Evolutionary conservation across 2,797 vertebrate species (phyloP).

Genomic region (Pelochelys cantorii): DNA sequence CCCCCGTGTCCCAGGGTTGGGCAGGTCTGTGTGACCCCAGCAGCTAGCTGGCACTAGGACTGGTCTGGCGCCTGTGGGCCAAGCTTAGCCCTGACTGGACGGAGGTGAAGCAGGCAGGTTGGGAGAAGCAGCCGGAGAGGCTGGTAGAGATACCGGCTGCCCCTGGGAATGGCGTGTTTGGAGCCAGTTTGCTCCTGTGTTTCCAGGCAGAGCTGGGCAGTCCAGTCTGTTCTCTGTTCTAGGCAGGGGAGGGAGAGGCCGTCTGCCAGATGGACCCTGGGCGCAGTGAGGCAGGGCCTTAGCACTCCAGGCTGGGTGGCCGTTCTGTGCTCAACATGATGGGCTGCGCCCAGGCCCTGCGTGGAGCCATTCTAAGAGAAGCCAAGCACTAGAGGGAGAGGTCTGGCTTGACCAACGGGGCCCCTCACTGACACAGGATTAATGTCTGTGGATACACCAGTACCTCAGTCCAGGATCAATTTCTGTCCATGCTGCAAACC

Average conservation of each 20-base stretch:
- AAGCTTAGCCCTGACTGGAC: not conserved
- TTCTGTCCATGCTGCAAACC: conserved; percentile 6
- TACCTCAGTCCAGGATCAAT: not conserved
- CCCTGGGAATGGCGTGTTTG: too few relatives aligned
- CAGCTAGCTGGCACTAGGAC: not conserved
- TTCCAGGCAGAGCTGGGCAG: not conserved
- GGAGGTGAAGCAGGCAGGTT: not conserved
- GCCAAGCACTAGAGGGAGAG: not conserved
- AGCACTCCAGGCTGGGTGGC: not conserved
- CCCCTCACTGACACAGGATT: not conserved
- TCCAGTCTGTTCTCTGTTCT: not conserved
- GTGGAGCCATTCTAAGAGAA: not conserved
- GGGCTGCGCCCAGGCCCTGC: not conserved
- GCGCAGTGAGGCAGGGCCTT: not conserved
- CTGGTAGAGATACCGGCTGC: not conserved
- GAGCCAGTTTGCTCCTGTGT: not conserved
- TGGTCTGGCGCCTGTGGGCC: not conserved
- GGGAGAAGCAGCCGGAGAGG: not conserved
- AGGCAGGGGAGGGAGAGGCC: not conserved
- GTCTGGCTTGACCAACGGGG: not conserved
- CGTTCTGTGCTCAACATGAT: too few relatives aligned
- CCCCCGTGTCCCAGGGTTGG: not conserved
- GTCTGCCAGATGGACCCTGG: not conserved
- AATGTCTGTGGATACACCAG: not conserved
- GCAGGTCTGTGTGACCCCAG: not conserved